Conservation (phyloP, 2,113 vertebrate species). For the Eira barbara region DNA sequence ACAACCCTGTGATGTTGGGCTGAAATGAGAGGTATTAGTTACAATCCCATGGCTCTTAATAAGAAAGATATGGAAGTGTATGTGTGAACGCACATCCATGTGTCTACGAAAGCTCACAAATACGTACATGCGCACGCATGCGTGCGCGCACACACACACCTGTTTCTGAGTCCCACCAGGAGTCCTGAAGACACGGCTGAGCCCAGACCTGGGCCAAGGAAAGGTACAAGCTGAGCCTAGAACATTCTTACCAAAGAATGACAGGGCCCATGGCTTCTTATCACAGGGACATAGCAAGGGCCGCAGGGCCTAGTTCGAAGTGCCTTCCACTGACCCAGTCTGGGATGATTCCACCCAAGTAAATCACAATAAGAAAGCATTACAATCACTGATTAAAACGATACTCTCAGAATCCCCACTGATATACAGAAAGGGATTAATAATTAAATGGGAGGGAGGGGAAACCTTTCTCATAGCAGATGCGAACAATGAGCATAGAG, state of each 20-base stretch:
- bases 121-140: rapidly evolving
- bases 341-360: not conserved
- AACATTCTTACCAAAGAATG: not conserved
- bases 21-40: not conserved
- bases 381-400: not conserved
- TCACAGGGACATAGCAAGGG: not conserved
- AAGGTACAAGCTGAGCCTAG: not conserved
- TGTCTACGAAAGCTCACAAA: not conserved
- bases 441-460: not conserved
- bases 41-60: too few relatives aligned
- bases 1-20: too few relatives aligned
- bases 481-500: not conserved
- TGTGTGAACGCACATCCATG: rapidly evolving
- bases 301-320: rapidly evolving
- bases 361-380: not conserved
- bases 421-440: too few relatives aligned
- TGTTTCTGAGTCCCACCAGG: not conserved
- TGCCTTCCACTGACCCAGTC: not conserved
- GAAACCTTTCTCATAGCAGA: not conserved
- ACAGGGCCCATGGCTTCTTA: rapidly evolving
- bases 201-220: not conserved
- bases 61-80: not conserved
- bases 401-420: too few relatives aligned
- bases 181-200: too few relatives aligned
- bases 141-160: rapidly evolving